Evolutionary conservation across 2,888 invertebrate genomes (phyloP), one percentile per base, ranked within the genome.

Genomic region (Drosophila sordidula): DNA sequence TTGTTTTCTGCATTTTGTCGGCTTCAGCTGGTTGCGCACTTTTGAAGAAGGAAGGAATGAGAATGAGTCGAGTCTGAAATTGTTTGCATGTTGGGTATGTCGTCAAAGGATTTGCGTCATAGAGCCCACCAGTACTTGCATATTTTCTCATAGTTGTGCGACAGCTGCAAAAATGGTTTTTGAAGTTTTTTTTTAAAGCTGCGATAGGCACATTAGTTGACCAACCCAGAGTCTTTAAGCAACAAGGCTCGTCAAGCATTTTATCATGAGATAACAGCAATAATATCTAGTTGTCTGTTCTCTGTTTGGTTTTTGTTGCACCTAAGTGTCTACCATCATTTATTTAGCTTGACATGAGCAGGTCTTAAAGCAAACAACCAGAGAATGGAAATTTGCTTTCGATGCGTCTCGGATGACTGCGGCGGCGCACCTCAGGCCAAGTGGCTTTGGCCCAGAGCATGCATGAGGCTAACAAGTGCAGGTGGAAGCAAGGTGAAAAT

Each of bases 21-120:
- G 26, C 44, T 44, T 59, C n/a, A 59, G 64, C 52, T 77, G 56
- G 67, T 64, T 85, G 77, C 54, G 41, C 57, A 70, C 55, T 77
- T 65, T 46, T 26, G 38, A 44, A 61, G 65, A 55, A 55, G 29
- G 32, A 36, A 45, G 26, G 49, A 50, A 25, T 49, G 38, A 34
- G 32, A 22, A 32, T 9, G 38, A 39, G 6, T n/a, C 47, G 44
- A 36, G 46, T 49, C 34, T 54, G 29, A 70, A 75, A 47, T 51
- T 56, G 68, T 46, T 69, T 41, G 56, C 63, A 64, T 64, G 47
- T 50, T 67, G 52, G 39, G 50, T 56, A 62, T 72, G 62, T 80
- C 63, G 67, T 83, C 70, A 80, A 77, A 70, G 78, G 64, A 71
- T 61, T 75, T 82, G 70, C 70, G 59, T 65, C 73, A 72, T 46